A percentile compares a stretch with the other conserved stretches of the same genome.
Conservation (phyloP, 1,140 invertebrate genomes). For the Aphelenchoides fujianensis region DNA sequence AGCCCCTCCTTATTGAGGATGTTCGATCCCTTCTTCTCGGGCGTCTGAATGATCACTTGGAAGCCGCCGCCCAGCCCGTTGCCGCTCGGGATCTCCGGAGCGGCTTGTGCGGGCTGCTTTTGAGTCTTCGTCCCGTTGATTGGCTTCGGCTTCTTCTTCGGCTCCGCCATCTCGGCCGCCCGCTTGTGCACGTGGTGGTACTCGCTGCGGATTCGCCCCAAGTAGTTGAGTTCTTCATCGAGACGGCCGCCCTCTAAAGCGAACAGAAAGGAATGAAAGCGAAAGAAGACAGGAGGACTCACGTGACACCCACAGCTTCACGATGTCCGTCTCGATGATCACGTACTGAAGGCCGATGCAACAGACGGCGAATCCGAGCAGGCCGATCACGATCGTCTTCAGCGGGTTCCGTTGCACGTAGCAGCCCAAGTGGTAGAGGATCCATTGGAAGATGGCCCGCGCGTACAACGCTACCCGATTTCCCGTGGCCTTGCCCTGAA, state of each 20-base stretch:
- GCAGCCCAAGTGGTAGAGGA: conserved; percentile 49
- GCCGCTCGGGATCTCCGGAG: conserved; percentile 54
- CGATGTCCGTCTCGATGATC: conserved; percentile 59
- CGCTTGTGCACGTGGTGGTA: conserved; percentile 15
- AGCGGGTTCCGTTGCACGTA: conserved; percentile 51
- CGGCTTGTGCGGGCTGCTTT: neutral
- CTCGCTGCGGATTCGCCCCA: conserved; percentile 2
- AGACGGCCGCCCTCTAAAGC: conserved; percentile 62
- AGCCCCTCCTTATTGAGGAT: conserved; percentile 49
- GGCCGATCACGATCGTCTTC: conserved; percentile 45
- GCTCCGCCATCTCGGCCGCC: conserved; percentile 1
- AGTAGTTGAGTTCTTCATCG: conserved; percentile 55
- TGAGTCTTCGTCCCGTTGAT: conserved; percentile 1
- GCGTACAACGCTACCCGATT: conserved; percentile 58
- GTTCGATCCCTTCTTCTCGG: conserved; percentile 50
- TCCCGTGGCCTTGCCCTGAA: conserved; percentile 56
- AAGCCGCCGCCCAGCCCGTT: conserved; percentile 60
- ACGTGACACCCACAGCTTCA: conserved; percentile 61
- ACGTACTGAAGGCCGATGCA: conserved; percentile 53
- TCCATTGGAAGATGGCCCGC: conserved; percentile 54
- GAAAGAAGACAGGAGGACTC: conserved; percentile 29
- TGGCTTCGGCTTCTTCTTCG: conserved; percentile 12
- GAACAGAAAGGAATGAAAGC: conserved; percentile 36
- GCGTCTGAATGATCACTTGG: conserved; percentile 61
- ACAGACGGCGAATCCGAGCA: conserved; percentile 48